These are phyloP conservation scores for Oxycera nigricornis DNA, from an alignment of 2,888 invertebrate species.

Conservation along the genomic window DNA sequence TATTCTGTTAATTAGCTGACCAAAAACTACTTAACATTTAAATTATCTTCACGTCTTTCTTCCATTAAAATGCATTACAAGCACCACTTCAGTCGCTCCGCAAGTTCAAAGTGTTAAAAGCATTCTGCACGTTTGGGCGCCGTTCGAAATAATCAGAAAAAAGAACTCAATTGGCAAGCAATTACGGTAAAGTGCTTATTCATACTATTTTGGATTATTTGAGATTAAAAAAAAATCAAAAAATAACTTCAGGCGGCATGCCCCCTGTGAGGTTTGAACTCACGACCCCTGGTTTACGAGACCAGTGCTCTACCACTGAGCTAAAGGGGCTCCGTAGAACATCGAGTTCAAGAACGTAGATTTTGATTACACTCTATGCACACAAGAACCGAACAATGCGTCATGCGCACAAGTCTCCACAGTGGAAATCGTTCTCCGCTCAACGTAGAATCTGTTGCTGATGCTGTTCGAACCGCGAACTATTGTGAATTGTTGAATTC, in stretches of 20 bases:
- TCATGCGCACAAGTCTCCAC: not conserved
- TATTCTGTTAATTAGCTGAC: too few relatives aligned
- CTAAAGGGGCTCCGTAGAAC: constrained; percentile 49
- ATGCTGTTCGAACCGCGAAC: too few relatives aligned
- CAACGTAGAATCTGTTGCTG: too few relatives aligned
- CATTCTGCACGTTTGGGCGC: not conserved
- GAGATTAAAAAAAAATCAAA: constrained; percentile 44
- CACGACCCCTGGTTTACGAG: constrained; percentile 53
- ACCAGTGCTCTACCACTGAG: constrained; percentile 53
- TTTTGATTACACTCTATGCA: not conserved
- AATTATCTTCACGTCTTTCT: too few relatives aligned
- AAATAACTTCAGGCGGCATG: constrained; percentile 41
- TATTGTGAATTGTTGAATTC: too few relatives aligned
- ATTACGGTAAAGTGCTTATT: too few relatives aligned
- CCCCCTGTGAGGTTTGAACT: constrained; percentile 53
- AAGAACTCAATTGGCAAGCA: constrained; percentile 13
- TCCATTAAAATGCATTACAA: too few relatives aligned
- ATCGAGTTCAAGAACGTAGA: constrained; percentile 44
- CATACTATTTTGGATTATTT: not conserved
- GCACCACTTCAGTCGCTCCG: too few relatives aligned
- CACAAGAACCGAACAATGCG: not conserved
- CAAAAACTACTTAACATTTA: too few relatives aligned
- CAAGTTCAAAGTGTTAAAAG: constrained; percentile 9
- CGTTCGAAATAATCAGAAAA: too few relatives aligned
- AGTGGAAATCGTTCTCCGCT: not conserved